These are phyloP conservation scores for Columba guinea DNA, from an alignment of 2,797 vertebrate genomes.

Conservation along the genomic window DNA sequence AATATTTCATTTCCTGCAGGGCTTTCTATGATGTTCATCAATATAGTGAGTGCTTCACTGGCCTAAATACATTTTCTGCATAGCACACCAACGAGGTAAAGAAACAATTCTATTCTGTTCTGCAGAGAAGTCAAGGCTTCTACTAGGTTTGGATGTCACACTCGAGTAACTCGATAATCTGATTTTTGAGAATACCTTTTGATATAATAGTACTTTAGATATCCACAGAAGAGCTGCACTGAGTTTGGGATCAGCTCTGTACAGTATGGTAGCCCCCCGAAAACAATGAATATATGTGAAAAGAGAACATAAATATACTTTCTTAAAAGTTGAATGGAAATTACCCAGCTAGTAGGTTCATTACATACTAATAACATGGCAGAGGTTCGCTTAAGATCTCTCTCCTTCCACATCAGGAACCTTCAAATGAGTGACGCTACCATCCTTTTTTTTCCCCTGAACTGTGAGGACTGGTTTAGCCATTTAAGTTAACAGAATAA, in stretches of 20 bases:
- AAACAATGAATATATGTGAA: neutral
- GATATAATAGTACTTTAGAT: neutral
- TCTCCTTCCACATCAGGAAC: fast-evolving
- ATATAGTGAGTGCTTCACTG: neutral
- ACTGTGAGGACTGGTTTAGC: neutral
- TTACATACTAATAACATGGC: neutral
- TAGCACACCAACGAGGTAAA: neutral
- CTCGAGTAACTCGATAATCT: neutral
- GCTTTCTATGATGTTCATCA: neutral
- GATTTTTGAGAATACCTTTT: neutral
- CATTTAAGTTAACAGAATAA: neutral
- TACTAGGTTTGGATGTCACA: neutral
- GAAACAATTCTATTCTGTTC: neutral
- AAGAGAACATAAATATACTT: neutral
- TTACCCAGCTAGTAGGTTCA: neutral
- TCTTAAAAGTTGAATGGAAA: neutral
- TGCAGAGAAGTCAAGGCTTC: neutral
- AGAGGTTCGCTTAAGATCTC: neutral
- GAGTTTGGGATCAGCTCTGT: neutral
- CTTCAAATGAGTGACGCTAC: neutral
- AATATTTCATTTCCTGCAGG: slow-evolving; percentile 11
- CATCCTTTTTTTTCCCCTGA: neutral
- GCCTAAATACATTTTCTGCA: neutral
- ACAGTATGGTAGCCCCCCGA: fast-evolving
- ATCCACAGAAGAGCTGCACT: neutral